A percentile compares a stretch with the other conserved stretches of the same genome.
phyloP scores from a whole-genome alignment of 2,888 invertebrate species.

The Heliconius sara region DNA sequence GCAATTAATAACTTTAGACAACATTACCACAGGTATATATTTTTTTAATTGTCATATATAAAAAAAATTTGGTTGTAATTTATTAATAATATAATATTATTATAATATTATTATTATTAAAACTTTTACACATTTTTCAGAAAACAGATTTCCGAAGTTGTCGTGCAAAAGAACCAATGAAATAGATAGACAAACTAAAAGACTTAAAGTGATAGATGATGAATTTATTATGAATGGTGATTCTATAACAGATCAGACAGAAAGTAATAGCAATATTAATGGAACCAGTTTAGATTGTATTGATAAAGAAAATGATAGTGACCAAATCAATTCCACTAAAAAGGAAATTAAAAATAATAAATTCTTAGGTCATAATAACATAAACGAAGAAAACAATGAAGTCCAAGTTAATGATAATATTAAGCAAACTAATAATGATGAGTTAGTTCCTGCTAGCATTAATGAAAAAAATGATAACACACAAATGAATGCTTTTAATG shows the following conservation, averaged over 20 bases:
- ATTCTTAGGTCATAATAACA: not conserved
- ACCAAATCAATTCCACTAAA: not conserved
- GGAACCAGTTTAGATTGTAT: constrained; percentile 37
- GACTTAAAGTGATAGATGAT: constrained; percentile 41
- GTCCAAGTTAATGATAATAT: not conserved
- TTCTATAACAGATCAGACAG: constrained; percentile 45
- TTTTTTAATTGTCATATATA: not conserved
- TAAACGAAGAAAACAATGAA: constrained; percentile 39
- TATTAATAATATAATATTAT: not conserved
- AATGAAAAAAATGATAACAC: constrained; percentile 40
- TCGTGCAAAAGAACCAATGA: constrained; percentile 31
- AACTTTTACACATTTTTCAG: not conserved
- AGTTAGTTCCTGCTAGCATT: constrained; percentile 40
- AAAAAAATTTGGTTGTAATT: not conserved
- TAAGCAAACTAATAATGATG: constrained; percentile 7
- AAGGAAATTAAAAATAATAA: constrained; percentile 16
- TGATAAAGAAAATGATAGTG: constrained; percentile 40
- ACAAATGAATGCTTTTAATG: not conserved
- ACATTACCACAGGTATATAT: constrained; percentile 48
- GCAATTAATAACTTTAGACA: constrained; percentile 59
- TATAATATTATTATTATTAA: constrained; percentile 31
- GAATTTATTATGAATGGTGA: constrained; percentile 51
- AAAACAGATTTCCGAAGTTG: not conserved
- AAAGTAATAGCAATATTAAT: constrained; percentile 40
- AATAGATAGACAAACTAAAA: constrained; percentile 42